Evolutionary conservation across 2,113 vertebrate species (phyloP), one percentile per base, ranked within the genome.

Genomic region (Silurus meridionalis): DNA sequence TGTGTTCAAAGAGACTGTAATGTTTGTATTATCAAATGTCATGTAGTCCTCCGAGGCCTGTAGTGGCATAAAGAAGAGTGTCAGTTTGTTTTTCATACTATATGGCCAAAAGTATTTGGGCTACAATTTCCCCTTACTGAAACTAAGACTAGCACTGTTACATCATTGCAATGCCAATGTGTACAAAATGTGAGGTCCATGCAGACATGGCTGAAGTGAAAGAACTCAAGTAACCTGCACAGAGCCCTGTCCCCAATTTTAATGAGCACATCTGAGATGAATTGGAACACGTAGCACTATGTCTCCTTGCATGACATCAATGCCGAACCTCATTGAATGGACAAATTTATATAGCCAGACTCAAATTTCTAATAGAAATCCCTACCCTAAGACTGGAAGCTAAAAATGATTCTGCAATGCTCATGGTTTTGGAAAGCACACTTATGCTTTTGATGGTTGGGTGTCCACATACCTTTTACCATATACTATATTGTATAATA

Each of bases 31-130:
- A 8, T 90, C 86, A 85, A 93, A 94, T 67, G 90, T 92, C 58
- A 91, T 85, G 84, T 92, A 90, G n/a, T 95, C 92, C 1, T 2
- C 48, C 88, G 83, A 92, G 0, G 93, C 94, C 97, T 98, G 86
- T 57, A 90, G 90, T 91, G 25, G 37, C 61, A 10, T 14, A 64
- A 67, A 55, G 53, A 25, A 21, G 67, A 53, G 23, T 77, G 50
- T 11, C 13, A 25, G 69, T 48, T 6, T 19, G 15, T 19, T 48
- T 69, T 37, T 37, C 0, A 23, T 8, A 74, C 46, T 10, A 21
- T n/a, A 2, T 13, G 19, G 48, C 19, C 19, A 75, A 75, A 75
- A n/a, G 74, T 77, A 55, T 25, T 11, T 14, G 23, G 23, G 52
- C 23, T 37, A 37, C 25, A 14, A 15, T 37, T 28, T 67, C 25